Evolutionary conservation across 2,797 vertebrate species (phyloP).

Genomic region (Brachyrhaphis roseni): DNA sequence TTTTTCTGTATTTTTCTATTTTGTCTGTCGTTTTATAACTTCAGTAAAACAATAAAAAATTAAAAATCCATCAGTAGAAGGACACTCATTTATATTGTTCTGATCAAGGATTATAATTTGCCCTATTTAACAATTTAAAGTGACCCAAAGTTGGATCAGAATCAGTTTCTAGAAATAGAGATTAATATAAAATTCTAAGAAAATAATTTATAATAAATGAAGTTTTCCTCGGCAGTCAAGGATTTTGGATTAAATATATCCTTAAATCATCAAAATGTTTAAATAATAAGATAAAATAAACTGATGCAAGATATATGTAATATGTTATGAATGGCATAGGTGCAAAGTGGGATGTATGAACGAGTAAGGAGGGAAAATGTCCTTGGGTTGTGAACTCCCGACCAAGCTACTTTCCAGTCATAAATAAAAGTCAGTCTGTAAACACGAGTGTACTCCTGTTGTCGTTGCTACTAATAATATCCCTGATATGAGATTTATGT

Average conservation of each 20-base stretch:
- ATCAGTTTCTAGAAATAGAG: neutral
- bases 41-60: neutral
- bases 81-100: neutral
- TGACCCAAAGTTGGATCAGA: neutral
- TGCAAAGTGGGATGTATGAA: neutral
- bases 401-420: neutral
- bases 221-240: neutral
- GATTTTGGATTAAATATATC: neutral
- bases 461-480: constrained; percentile 12
- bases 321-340: neutral
- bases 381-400: neutral
- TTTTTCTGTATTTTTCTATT: neutral
- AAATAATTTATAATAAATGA: neutral
- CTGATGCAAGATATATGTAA: neutral
- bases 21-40: neutral
- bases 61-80: neutral
- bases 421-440: neutral
- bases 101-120: neutral
- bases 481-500: neutral
- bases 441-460: neutral
- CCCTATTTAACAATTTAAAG: neutral
- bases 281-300: neutral
- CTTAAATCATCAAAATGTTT: neutral
- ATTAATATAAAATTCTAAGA: neutral
- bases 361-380: neutral